Conservation (phyloP, 1,140 invertebrate species). For the Drosophila bifasciata region DNA sequence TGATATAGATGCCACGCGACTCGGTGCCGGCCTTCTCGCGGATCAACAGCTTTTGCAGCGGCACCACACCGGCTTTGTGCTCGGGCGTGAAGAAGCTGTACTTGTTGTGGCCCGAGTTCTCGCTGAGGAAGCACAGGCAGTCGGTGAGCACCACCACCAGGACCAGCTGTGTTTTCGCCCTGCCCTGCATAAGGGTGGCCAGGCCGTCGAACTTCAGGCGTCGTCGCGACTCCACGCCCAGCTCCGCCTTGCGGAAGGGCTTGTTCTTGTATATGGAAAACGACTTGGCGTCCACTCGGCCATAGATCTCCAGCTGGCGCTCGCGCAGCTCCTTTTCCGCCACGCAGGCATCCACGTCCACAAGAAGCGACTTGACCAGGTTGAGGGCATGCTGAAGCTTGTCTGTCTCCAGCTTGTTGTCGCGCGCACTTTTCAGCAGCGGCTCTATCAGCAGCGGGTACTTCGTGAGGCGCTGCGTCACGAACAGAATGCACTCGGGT, state of each 20-base stretch:
- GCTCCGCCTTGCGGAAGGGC: constrained; percentile 98
- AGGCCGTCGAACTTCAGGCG: constrained; percentile 94
- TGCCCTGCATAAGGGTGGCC: constrained; percentile 92
- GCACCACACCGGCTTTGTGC: constrained; percentile 95
- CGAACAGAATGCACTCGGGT: constrained; percentile 96
- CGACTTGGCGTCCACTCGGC: constrained; percentile 96
- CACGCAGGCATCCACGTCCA: constrained; percentile 95
- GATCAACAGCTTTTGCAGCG: constrained; percentile 94
- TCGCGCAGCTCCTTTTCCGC: constrained; percentile 95
- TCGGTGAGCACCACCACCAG: constrained; percentile 95
- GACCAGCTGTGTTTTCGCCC: constrained; percentile 92
- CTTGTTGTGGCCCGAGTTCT: constrained; percentile 91
- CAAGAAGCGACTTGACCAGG: constrained; percentile 93
- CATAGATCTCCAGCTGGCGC: constrained; percentile 95
- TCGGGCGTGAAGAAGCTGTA: constrained; percentile 94
- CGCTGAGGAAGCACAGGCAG: constrained; percentile 95
- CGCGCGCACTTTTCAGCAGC: constrained; percentile 94
- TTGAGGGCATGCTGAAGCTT: constrained; percentile 89
- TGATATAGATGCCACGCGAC: constrained; percentile 94
- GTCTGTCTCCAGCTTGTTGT: constrained; percentile 90
- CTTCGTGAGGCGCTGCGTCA: constrained; percentile 96
- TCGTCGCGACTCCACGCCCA: constrained; percentile 91
- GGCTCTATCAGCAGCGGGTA: constrained; percentile 97
- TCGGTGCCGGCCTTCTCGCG: constrained; percentile 95
- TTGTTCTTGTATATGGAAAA: constrained; percentile 91